These are phyloP conservation scores for Pilophorus perplexus DNA, from an alignment of 2,888 invertebrate genomes.

Conservation along the genomic window DNA sequence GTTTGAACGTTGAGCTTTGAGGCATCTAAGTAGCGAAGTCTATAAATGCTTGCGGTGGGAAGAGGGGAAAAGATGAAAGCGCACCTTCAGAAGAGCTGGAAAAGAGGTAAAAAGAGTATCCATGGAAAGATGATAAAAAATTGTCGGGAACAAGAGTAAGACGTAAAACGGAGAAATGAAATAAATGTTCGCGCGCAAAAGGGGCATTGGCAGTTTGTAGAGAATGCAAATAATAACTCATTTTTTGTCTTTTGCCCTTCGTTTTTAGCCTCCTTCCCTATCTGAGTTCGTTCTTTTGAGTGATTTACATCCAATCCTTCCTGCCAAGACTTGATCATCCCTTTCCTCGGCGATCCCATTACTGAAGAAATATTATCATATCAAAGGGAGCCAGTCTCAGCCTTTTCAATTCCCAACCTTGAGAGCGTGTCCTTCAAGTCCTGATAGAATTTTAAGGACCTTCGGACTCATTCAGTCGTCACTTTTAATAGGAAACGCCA, in stretches of 20 bases:
- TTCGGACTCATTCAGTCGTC: too few species aligned
- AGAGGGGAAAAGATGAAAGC: neutral
- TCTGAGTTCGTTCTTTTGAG: neutral
- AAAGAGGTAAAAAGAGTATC: neutral
- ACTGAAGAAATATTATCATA: too few species aligned
- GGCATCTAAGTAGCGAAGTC: slow-evolving; percentile 2
- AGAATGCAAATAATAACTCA: neutral
- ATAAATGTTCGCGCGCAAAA: neutral
- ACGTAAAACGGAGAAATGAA: neutral
- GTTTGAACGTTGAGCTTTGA: slow-evolving; percentile 31
- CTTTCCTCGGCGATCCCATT: too few species aligned
- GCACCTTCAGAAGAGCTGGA: neutral
- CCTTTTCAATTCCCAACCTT: too few species aligned
- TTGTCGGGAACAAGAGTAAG: neutral
- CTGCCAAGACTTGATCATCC: too few species aligned
- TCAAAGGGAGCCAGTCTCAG: too few species aligned
- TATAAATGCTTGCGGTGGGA: slow-evolving; percentile 5
- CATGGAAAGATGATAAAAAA: neutral
- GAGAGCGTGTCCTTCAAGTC: too few species aligned
- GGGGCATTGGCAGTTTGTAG: neutral
- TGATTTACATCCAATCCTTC: neutral
- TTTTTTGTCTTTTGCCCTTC: neutral
- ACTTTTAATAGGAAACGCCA: too few species aligned
- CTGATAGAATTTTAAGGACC: too few species aligned
- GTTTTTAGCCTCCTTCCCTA: neutral